These are phyloP conservation scores for Malthinus seriepunctatus DNA, from an alignment of 2,888 invertebrate genomes.

Conservation along the genomic window DNA sequence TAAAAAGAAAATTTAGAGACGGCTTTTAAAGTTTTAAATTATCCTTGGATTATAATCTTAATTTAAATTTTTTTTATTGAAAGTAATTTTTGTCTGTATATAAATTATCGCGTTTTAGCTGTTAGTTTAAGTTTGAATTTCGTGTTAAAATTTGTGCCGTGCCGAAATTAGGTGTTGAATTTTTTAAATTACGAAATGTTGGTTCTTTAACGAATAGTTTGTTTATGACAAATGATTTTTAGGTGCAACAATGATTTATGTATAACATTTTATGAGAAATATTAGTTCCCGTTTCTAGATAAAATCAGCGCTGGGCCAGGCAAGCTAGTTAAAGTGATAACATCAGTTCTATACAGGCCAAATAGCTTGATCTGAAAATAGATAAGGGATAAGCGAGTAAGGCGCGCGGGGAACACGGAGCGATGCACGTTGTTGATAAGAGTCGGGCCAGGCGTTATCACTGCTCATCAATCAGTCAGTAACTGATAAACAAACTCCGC, in stretches of 20 bases:
- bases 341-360: constrained; percentile 57
- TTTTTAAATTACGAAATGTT: constrained; percentile 4
- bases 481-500: constrained; percentile 55
- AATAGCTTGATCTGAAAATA: constrained; percentile 54
- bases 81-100: not conserved
- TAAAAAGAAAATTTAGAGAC: not conserved
- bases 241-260: constrained; percentile 51
- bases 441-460: constrained; percentile 53
- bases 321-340: constrained; percentile 62
- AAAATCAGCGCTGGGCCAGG: constrained; percentile 58
- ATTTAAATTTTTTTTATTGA: not conserved
- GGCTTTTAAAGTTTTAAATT: not conserved
- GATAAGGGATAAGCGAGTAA: constrained; percentile 41
- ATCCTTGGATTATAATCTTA: not conserved
- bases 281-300: constrained; percentile 50
- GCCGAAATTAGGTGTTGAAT: constrained; percentile 1
- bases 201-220: constrained; percentile 14
- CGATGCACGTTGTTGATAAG: constrained; percentile 56
- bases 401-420: constrained; percentile 37
- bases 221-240: constrained; percentile 34
- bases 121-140: not conserved
- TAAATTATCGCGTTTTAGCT: not conserved
- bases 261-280: constrained; percentile 45
- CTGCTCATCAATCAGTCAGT: constrained; percentile 55
- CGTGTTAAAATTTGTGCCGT: constrained; percentile 5